Base-by-base conservation (phyloP, 2,113 vertebrate genomes). In the Cariama cristata region DNA sequence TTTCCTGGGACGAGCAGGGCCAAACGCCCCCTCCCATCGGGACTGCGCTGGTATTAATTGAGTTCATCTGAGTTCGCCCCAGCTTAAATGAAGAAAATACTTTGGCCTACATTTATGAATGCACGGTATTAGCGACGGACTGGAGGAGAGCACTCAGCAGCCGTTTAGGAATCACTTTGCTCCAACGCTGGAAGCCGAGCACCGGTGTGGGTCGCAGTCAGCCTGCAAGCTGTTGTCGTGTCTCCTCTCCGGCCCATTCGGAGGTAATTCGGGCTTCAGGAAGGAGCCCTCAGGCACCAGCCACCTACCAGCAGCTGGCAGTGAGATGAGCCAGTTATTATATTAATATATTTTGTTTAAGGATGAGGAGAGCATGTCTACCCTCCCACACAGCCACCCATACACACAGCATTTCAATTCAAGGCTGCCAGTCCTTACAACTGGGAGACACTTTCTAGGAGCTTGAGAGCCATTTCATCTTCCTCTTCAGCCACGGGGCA, bases 121-220 rank as follows among this genome's bases (percentile, higher is more conserved):
- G 35, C 3, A 3, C 0, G 2, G 38, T 33, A 27, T 17, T 53
- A 73, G 55, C 2, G 1, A 38, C 2, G 76, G n/a, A 23, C 24
- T 20, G 81, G 49, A 73, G 72, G 42, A 85, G 21, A n/a, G 6
- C 1, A 6, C 50, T 68, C 7, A 4, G 32, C 69, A 56, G 42
- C 59, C 18, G 1, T 8, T 47, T 2, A 20, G 50, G 42, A 67
- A 73, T 19, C 4, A 2, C 47, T 50, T 42, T 45, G 59, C 44
- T 74, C 69, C 27, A 10, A 17, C 2, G 7, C 47, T 59, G 84
- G 60, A 28, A 30, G 27, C 50, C 2, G 3, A 55, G 84, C 21
- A 2, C 58, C 1, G 4, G 28, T 6, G 1, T 0, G n/a, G 27
- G 53, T 22, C 3, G 0, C 45, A 16, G 74, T 1, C 38, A 23